A percentile compares a stretch with the other conserved stretches of the same genome.
phyloP scores from a whole-genome alignment of 2,113 vertebrate species.

The Prolemur simus region DNA sequence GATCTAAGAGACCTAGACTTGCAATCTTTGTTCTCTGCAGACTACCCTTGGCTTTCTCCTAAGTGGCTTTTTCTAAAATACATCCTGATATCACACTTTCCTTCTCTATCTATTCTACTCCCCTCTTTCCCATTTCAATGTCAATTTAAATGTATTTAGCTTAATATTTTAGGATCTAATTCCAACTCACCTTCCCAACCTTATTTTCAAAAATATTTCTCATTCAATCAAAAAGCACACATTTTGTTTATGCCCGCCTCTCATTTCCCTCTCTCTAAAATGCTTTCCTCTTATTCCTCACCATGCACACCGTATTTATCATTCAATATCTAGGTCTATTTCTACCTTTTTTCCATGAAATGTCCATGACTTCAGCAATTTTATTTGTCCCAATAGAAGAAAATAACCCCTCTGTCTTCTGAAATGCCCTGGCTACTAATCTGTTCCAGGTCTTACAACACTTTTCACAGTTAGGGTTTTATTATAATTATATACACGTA shows the following conservation, averaged over 20 bases:
- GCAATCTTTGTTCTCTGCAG: background rate
- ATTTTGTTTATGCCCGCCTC: background rate
- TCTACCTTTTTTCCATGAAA: background rate
- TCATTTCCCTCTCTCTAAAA: background rate
- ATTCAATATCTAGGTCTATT: background rate
- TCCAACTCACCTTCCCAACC: background rate
- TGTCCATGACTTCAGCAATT: background rate
- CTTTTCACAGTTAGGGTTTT: background rate
- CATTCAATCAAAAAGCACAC: background rate
- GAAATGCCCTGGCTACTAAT: background rate
- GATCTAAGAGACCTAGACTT: background rate
- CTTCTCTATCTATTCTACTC: background rate
- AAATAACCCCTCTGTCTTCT: background rate
- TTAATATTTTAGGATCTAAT: background rate
- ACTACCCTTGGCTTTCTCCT: rapidly evolving
- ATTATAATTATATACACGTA: background rate
- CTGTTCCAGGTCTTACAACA: background rate
- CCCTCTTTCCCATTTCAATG: background rate
- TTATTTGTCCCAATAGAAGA: background rate
- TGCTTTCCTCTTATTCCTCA: background rate
- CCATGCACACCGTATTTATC: background rate
- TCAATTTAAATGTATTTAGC: background rate
- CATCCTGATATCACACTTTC: background rate
- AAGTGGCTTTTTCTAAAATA: background rate
- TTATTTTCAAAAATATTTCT: background rate